These are phyloP conservation scores for Caloenas nicobarica DNA, from an alignment of 2,113 vertebrate genomes.

Conservation along the genomic window DNA sequence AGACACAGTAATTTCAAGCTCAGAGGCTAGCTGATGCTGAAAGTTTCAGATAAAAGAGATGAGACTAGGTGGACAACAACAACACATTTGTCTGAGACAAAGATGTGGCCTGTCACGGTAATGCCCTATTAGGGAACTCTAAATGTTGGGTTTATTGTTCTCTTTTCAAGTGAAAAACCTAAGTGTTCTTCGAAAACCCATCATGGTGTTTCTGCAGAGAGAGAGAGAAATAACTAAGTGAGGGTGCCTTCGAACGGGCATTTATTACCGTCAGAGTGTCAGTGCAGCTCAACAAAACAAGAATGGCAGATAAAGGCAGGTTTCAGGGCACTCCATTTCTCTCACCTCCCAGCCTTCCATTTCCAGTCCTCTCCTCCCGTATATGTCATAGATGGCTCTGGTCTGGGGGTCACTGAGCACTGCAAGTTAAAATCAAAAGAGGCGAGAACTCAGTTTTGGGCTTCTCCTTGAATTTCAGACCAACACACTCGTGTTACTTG, in stretches of 20 bases:
- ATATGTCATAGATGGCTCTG: conserved; percentile 98
- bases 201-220: not conserved
- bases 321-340: not conserved
- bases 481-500: not conserved
- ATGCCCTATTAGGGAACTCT: not conserved
- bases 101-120: not conserved
- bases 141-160: conserved; percentile 29
- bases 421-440: conserved; percentile 70
- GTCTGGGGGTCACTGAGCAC: conserved; percentile 96
- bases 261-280: not conserved
- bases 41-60: not conserved
- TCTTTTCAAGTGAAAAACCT: conserved; percentile 1
- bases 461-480: not conserved
- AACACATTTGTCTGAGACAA: not conserved
- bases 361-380: conserved; percentile 95
- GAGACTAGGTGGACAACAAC: not conserved
- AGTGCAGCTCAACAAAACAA: not conserved
- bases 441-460: not conserved
- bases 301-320: not conserved
- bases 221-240: not conserved
- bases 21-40: not conserved
- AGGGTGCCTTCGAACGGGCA: not conserved
- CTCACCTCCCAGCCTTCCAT: conserved; percentile 99
- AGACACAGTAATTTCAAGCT: not conserved
- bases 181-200: conserved; percentile 7